Conservation (phyloP, 2,888 invertebrate genomes). For the Folsomia manolachei region DNA sequence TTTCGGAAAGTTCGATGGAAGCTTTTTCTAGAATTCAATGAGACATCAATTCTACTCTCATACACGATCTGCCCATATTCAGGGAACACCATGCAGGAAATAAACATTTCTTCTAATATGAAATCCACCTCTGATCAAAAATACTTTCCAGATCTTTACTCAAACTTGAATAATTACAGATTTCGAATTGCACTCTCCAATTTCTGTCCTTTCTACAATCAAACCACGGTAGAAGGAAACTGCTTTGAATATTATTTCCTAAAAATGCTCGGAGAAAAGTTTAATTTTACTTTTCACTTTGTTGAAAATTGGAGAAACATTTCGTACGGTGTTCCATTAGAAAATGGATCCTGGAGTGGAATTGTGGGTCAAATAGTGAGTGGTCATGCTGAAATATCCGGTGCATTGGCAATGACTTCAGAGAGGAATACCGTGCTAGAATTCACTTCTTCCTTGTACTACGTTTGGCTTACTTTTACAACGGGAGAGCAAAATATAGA, state of each 20-base stretch:
- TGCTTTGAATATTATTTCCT: not conserved
- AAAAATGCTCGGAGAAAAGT: not conserved
- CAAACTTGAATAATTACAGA: not conserved
- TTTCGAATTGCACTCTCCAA: not conserved
- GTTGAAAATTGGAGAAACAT: not conserved
- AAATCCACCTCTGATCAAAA: not conserved
- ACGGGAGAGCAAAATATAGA: not conserved
- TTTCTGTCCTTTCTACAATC: not conserved
- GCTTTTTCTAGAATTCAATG: not conserved
- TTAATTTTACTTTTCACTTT: not conserved
- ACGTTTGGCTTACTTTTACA: slow-evolving; percentile 10
- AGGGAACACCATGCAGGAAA: not conserved
- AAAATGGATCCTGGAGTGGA: not conserved
- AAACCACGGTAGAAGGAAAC: not conserved
- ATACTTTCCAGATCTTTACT: slow-evolving; percentile 1
- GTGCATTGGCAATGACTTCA: not conserved
- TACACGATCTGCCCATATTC: not conserved
- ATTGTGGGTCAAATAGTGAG: not conserved
- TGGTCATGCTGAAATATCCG: not conserved
- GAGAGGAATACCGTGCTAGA: not conserved
- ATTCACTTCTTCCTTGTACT: not conserved
- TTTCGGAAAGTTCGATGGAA: not conserved
- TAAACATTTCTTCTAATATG: not conserved
- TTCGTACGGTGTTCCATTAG: not conserved
- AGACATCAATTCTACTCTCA: not conserved